These are phyloP conservation scores for Argynnis bischoffii DNA, from an alignment of 2,888 invertebrate genomes.

Conservation along the genomic window DNA sequence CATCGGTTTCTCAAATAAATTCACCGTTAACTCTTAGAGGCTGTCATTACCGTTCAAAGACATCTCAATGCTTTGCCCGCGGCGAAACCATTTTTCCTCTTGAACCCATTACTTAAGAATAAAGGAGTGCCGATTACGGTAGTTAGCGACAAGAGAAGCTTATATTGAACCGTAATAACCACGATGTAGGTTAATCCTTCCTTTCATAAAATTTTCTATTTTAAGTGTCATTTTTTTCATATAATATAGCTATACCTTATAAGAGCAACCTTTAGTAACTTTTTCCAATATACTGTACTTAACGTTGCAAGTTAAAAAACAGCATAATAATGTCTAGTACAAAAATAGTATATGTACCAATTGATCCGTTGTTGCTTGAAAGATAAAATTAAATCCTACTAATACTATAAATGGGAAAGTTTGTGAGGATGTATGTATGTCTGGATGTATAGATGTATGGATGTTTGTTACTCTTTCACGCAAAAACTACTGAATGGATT, in stretches of 20 bases:
- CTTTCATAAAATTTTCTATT: not conserved
- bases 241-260: not conserved
- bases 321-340: too few species aligned
- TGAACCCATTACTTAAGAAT: conserved; percentile 56
- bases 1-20: conserved; percentile 25
- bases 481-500: too few species aligned
- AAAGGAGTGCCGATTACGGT: conserved; percentile 60
- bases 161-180: conserved; percentile 23
- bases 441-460: too few species aligned
- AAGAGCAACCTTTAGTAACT: too few species aligned
- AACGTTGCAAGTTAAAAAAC: too few species aligned
- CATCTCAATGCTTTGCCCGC: conserved; percentile 57
- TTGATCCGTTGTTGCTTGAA: too few species aligned
- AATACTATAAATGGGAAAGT: too few species aligned
- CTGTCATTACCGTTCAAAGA: conserved; percentile 47
- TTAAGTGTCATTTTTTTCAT: not conserved
- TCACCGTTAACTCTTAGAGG: conserved; percentile 29
- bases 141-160: conserved; percentile 54
- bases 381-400: too few species aligned
- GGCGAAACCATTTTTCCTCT: conserved; percentile 61
- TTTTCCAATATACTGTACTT: not conserved
- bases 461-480: too few species aligned
- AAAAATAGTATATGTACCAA: too few species aligned
- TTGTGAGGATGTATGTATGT: too few species aligned
- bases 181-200: conserved; percentile 19